Evolutionary conservation across 2,888 invertebrate genomes (phyloP).

Genomic region (Hypercompe scribonia): DNA sequence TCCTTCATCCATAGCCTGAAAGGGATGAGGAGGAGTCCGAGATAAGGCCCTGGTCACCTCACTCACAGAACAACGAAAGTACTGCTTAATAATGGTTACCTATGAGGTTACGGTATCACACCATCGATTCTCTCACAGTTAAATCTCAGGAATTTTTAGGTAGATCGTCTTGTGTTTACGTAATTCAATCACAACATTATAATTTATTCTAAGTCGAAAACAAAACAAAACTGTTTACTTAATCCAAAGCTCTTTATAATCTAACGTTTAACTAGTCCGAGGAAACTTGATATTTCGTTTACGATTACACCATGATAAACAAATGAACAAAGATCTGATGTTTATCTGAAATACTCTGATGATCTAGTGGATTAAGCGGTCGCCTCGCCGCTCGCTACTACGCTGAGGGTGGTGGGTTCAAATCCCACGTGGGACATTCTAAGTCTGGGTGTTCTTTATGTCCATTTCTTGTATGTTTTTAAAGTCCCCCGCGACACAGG

Average conservation of each 20-base stretch:
- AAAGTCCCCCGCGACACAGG: too few relatives aligned
- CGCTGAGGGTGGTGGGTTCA: too few relatives aligned
- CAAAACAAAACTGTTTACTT: conserved; percentile 16
- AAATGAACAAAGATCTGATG: background rate
- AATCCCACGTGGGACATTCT: too few relatives aligned
- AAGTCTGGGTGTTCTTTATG: too few relatives aligned
- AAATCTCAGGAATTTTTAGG: background rate
- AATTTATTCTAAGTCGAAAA: conserved; percentile 1
- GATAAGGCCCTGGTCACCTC: too few relatives aligned
- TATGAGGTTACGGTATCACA: background rate
- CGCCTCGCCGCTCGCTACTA: too few relatives aligned
- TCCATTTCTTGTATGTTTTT: too few relatives aligned
- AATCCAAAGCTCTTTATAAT: conserved; percentile 7
- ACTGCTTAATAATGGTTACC: too few relatives aligned
- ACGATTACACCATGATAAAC: conserved; percentile 8
- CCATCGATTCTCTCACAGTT: background rate
- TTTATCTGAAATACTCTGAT: background rate
- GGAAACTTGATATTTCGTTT: conserved; percentile 16
- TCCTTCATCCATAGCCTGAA: too few relatives aligned
- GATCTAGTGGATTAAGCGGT: too few relatives aligned
- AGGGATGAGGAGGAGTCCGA: too few relatives aligned
- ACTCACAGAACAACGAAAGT: too few relatives aligned
- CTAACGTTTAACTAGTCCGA: conserved; percentile 11
- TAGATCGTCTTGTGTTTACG: background rate
- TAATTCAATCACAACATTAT: background rate